phyloP scores from a whole-genome alignment of 1,140 invertebrate genomes.

The Riptortus pedestris region DNA sequence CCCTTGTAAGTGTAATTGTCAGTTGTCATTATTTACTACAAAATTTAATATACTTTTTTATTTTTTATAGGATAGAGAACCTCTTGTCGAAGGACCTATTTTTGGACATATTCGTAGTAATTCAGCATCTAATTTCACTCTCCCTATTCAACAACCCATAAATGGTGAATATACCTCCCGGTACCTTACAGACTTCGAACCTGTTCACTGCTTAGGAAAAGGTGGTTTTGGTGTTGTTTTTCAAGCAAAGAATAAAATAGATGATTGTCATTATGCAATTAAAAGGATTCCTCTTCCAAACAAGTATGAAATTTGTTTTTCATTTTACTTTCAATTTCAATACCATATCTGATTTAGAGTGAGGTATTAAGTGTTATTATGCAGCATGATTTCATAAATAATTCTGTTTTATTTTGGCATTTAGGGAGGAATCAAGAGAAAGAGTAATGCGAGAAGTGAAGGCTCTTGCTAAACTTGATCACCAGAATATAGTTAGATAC shows the following conservation, averaged over 20 bases:
- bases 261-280: constrained; percentile 88
- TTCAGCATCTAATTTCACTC: neutral
- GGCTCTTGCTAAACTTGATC: constrained; percentile 86
- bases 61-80: constrained; percentile 27
- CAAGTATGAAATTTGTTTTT: constrained; percentile 46
- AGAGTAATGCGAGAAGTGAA: constrained; percentile 87
- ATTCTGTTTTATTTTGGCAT: constrained; percentile 28
- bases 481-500: constrained; percentile 88
- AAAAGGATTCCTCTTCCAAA: constrained; percentile 85
- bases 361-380: no score
- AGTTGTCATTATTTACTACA: no score
- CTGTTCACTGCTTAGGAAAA: constrained; percentile 69
- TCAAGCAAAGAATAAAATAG: constrained; percentile 87
- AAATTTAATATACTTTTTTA: no score
- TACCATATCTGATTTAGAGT: neutral
- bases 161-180: constrained; percentile 46
- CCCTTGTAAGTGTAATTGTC: no score
- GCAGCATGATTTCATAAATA: no score
- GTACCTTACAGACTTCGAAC: constrained; percentile 78
- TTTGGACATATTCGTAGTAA: neutral
- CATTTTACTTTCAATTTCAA: constrained; percentile 18
- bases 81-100: neutral
- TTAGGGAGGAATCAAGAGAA: constrained; percentile 62
- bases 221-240: constrained; percentile 98
- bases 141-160: neutral